phyloP scores from a whole-genome alignment of 1,140 invertebrate genomes.

The Drosophila fuyamai region DNA sequence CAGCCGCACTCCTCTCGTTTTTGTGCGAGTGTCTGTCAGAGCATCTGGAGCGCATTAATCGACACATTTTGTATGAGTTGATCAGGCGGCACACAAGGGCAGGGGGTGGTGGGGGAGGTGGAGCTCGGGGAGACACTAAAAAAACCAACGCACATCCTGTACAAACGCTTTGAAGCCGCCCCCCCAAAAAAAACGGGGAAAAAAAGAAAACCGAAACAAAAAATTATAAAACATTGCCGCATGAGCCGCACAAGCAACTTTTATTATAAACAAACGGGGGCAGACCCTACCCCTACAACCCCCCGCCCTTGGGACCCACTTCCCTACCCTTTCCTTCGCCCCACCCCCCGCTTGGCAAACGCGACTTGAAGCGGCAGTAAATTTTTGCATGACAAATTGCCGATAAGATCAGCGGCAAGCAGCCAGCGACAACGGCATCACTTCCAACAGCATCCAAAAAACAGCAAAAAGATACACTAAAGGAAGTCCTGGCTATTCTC shows the following conservation, averaged over 20 bases:
- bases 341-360: background rate
- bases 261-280: slow-evolving; percentile 72
- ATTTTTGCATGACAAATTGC: slow-evolving; percentile 83
- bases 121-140: slow-evolving; percentile 25
- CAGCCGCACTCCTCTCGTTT: slow-evolving; percentile 48
- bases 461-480: slow-evolving; percentile 17
- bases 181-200: slow-evolving; percentile 20
- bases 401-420: slow-evolving; percentile 75
- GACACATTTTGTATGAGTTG: slow-evolving; percentile 77
- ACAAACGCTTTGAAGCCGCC: slow-evolving; percentile 69
- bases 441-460: slow-evolving; percentile 42
- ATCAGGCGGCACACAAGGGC: slow-evolving; percentile 44
- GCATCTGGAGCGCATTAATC: slow-evolving; percentile 82
- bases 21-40: slow-evolving; percentile 49
- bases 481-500: background rate
- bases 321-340: too few relatives aligned
- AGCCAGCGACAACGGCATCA: slow-evolving; percentile 54
- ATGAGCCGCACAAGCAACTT: slow-evolving; percentile 59
- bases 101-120: background rate
- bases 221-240: slow-evolving; percentile 48
- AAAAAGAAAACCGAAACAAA: slow-evolving; percentile 35
- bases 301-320: background rate
- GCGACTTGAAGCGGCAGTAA: slow-evolving; percentile 62
- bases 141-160: slow-evolving; percentile 70
- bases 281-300: slow-evolving; percentile 16